These are phyloP conservation scores for Tetragonula clypearis DNA, from an alignment of 1,140 invertebrate species.

Conservation along the genomic window DNA sequence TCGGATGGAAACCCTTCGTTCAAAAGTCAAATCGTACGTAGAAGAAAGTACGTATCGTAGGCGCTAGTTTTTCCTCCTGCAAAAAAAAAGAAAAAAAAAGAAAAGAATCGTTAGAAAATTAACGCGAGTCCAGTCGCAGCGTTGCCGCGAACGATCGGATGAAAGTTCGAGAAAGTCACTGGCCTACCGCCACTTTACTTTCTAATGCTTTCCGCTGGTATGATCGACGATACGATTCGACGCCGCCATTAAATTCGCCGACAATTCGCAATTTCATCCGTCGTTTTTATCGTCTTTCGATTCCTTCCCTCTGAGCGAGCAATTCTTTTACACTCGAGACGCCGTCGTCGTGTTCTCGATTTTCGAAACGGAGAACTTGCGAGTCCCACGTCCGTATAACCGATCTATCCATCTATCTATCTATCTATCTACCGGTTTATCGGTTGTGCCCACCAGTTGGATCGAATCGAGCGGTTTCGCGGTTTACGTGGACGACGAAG, in stretches of 20 bases:
- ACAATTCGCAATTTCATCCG: conserved; percentile 1
- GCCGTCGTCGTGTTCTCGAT: neutral
- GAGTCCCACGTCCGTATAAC: neutral
- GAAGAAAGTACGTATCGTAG: neutral
- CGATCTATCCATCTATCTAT: too few species aligned
- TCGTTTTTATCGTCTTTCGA: neutral
- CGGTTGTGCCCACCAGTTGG: neutral
- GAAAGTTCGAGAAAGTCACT: conserved; percentile 42
- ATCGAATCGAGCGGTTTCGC: conserved; percentile 43
- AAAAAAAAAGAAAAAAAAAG: too few species aligned
- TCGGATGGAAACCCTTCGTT: neutral
- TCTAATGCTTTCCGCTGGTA: conserved; percentile 37
- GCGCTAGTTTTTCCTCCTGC: neutral
- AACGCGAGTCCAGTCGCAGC: neutral
- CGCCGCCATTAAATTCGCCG: neutral
- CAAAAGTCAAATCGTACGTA: neutral
- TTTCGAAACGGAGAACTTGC: neutral
- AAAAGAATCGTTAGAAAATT: neutral
- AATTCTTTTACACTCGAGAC: conserved; percentile 10
- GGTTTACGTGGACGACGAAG: conserved; percentile 42
- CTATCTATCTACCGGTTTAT: neutral
- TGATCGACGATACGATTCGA: conserved; percentile 43
- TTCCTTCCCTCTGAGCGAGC: neutral
- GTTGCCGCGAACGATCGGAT: neutral
- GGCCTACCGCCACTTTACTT: conserved; percentile 8